Conservation (phyloP, 2,888 invertebrate species). For the Nineta flava region DNA sequence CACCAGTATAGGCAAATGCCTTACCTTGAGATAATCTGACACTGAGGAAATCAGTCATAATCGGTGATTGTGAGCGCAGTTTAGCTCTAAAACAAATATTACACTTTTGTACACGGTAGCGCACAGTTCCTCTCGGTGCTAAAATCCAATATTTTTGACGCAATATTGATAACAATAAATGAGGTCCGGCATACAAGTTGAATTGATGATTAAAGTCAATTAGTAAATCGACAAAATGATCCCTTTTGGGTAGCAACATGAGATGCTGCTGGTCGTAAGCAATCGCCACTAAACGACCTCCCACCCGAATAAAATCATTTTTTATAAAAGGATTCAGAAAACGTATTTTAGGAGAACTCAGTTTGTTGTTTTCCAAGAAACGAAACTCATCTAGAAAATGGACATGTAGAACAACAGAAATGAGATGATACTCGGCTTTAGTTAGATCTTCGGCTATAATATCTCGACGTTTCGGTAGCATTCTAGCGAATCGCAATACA, state of each 20-base stretch:
- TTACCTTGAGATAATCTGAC: not conserved
- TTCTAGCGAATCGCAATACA: too few relatives aligned
- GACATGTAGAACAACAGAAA: too few relatives aligned
- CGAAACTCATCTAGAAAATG: too few relatives aligned
- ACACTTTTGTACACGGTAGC: not conserved
- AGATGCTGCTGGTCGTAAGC: not conserved
- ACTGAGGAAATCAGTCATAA: not conserved
- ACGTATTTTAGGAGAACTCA: too few relatives aligned
- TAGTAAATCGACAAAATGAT: too few relatives aligned
- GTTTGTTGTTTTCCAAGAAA: too few relatives aligned
- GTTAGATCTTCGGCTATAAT: too few relatives aligned
- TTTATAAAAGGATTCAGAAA: too few relatives aligned
- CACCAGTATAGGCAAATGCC: not conserved
- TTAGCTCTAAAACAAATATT: not conserved
- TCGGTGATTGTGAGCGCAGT: not conserved
- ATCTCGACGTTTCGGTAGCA: too few relatives aligned
- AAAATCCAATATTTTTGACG: not conserved
- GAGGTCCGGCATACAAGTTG: not conserved
- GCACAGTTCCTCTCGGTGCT: not conserved
- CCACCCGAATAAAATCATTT: too few relatives aligned
- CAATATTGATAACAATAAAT: not conserved
- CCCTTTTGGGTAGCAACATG: not conserved
- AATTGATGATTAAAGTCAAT: conserved; percentile 1
- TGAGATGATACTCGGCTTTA: too few relatives aligned
- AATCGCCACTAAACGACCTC: too few relatives aligned